Evolutionary conservation across 2,888 invertebrate genomes (phyloP), one percentile per base, ranked within the genome.

Genomic region (Aspidapion aeneum): DNA sequence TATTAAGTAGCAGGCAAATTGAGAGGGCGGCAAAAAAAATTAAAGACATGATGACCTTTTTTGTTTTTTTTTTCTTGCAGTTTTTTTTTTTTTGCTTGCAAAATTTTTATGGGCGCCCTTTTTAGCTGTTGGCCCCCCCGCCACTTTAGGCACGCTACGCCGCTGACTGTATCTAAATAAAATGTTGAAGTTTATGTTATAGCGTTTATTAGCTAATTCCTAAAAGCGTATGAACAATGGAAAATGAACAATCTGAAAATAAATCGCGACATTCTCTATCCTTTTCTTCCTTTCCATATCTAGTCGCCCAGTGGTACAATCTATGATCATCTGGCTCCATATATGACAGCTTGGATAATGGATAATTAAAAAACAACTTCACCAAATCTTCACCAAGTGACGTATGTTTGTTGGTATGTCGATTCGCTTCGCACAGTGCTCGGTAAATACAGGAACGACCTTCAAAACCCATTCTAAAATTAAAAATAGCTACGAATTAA

Each of bases 391-490:
- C 87, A 1, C 89, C 78, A 80, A 90, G 84, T 59, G 87, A 88
- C 3, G 60, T 67, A 5, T 68, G 62, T 61, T 84, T 85, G 1
- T 85, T 83, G 16, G 84, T 82, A 21, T 90, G 79, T 68, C 87
- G 87, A 0, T 87, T 85, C 2, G 89, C 86, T 74, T 92, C 91
- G 75, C 91, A 92, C 0, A 92, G 78, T 0, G 91, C 87, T 62
- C 88, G 86, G 54, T 88, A 80, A 49, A 91, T 82, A 73, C 91
- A 92, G 7, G 85, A 82, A 57, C 87, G 82, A 0, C 91, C 91
- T 70, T 87, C 84, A 73, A 87, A 89, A 0, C 91, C 91, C 86
- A 91, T 89, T 65, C 91, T 92, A 78, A 3, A 68, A 70, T 12
- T 12, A 57, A 54, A n/a, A 12, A 1, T 3, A 19, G 9, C 12